Evolutionary conservation across 2,888 invertebrate species (phyloP).

Genomic region (Pammene fasciana): DNA sequence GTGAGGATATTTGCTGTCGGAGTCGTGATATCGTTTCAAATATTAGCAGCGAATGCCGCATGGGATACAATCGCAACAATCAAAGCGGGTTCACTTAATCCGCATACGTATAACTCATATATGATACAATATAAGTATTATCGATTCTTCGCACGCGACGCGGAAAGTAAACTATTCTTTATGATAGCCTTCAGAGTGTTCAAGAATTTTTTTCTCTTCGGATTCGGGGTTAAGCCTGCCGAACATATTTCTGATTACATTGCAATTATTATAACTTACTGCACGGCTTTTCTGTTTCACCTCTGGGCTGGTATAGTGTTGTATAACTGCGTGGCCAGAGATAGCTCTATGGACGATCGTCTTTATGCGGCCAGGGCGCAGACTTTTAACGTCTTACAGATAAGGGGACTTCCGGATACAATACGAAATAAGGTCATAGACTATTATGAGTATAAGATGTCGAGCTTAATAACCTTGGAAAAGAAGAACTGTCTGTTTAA

Average conservation of each 20-base stretch:
- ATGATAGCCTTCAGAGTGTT: slow-evolving; percentile 49
- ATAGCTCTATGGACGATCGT: slow-evolving; percentile 45
- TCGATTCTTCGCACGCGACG: not conserved
- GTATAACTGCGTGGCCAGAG: slow-evolving; percentile 46
- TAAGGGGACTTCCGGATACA: slow-evolving; percentile 49
- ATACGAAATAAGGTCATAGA: slow-evolving; percentile 45
- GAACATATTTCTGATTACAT: slow-evolving; percentile 48
- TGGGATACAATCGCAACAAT: slow-evolving; percentile 40
- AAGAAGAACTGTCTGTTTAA: slow-evolving; percentile 46
- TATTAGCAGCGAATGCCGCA: slow-evolving; percentile 42
- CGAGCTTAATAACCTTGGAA: slow-evolving; percentile 44
- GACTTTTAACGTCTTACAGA: slow-evolving; percentile 43
- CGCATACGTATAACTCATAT: slow-evolving; percentile 26
- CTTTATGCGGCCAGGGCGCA: slow-evolving; percentile 36
- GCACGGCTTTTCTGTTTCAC: slow-evolving; percentile 51
- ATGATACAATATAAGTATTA: slow-evolving; percentile 39
- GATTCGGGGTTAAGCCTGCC: slow-evolving; percentile 44
- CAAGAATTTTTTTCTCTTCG: slow-evolving; percentile 52
- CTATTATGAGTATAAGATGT: slow-evolving; percentile 48
- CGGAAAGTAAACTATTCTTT: slow-evolving; percentile 23
- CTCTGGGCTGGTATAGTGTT: slow-evolving; percentile 52
- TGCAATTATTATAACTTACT: slow-evolving; percentile 46
- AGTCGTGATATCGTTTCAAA: slow-evolving; percentile 48
- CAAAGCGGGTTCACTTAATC: not conserved
- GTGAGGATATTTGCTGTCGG: slow-evolving; percentile 50